Evolutionary conservation across 2,113 vertebrate species (phyloP).

Genomic region (Odocoileus virginianus): DNA sequence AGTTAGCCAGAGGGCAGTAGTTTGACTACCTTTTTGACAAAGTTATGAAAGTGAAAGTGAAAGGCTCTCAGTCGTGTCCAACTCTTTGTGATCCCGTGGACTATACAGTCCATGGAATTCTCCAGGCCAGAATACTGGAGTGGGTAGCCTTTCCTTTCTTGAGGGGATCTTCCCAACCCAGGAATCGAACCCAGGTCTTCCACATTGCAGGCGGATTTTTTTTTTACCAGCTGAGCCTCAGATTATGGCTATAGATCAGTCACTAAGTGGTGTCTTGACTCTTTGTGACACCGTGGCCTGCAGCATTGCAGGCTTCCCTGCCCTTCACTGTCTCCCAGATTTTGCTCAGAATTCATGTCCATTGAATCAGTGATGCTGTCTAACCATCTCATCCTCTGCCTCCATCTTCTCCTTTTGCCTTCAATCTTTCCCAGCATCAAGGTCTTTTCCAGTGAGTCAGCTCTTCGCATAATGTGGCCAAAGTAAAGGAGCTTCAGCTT

Average conservation of each 20-base stretch:
- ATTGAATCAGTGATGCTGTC: not conserved
- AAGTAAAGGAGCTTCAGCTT: not conserved
- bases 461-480: not conserved
- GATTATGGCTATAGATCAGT: not conserved
- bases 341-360: not conserved
- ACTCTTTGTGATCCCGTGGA: not conserved
- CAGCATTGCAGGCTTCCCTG: not conserved
- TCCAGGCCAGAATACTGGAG: not conserved
- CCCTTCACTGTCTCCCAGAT: not conserved
- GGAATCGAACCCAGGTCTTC: not conserved
- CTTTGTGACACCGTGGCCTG: fast-evolving
- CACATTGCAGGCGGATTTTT: not conserved
- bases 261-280: not conserved
- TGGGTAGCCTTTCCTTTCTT: not conserved
- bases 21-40: not conserved
- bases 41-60: not conserved
- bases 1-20: not conserved
- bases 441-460: not conserved
- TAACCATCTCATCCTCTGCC: not conserved
- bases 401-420: not conserved
- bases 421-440: not conserved
- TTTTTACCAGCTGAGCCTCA: not conserved
- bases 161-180: not conserved
- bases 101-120: not conserved
- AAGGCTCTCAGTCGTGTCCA: not conserved